Evolutionary conservation across 1,140 invertebrate genomes (phyloP), one percentile per base, ranked within the genome.

Genomic region (Gryllus bimaculatus): DNA sequence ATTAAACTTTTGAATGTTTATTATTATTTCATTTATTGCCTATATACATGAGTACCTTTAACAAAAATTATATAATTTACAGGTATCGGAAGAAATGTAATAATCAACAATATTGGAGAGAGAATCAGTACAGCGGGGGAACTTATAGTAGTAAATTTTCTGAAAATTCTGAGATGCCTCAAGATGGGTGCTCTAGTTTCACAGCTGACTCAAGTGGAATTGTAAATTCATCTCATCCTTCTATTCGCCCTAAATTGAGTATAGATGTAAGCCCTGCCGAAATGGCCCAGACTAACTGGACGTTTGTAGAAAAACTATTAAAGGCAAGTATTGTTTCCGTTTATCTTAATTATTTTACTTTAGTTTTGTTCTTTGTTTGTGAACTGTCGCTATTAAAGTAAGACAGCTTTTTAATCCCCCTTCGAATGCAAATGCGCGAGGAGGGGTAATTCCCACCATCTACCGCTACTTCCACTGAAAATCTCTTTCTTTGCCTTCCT

Each of bases 221-320:
- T 39, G 26, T 39, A 39, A 39, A 39, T 39, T 39, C n/a, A 54
- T 54, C 18, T 13, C 54, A 66, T 66, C 54, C 10, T 66, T 66
- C 10, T 74, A 18, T 79, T 21, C 54, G 75, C 12, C 79, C 79
- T 8, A 79, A 79, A n/a, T 7, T 79, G 12, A 79, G 79, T 0
- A 73, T 13, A 8, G 79, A 73, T 20, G 77, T 79, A 48, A 93
- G 92, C 81, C 92, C 93, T 8, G 93, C 94, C 8, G 87, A 94
- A n/a, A 94, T 97, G 82, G 96, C 96, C n/a, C 96, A 98, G 86
- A 96, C 96, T 18, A 99, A 99, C 87, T 98, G 96, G 93, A 96
- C 95, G 73, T 99, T 99, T 88, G 97, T 99, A 21, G 96, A 99
- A 84, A 96, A 97, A 84, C 89, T 99, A 81, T 88, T 99, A 18